phyloP scores from a whole-genome alignment of 92 coral and sea anemone genomes.

The Epizoanthus illoricatus region DNA sequence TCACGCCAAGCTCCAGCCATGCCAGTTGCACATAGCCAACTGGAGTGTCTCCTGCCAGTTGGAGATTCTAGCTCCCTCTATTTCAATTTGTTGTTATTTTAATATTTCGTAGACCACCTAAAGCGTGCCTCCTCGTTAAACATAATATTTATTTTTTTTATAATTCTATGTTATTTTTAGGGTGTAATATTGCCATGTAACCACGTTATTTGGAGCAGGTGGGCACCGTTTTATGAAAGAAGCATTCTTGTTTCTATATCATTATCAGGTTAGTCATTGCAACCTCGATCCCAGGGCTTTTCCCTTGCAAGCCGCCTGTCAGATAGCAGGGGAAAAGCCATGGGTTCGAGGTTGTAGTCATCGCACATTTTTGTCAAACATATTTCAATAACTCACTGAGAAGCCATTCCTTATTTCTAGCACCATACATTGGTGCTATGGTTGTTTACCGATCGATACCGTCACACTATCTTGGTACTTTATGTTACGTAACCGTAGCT shows the following conservation, averaged over 20 bases:
- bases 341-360: not conserved
- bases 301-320: no score
- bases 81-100: no score
- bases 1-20: no score
- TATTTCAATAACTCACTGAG: not conserved
- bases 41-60: no score
- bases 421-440: not conserved
- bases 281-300: no score
- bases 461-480: not conserved
- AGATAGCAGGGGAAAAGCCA: no score
- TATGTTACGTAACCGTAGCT: not conserved
- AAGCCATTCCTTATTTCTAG: no score
- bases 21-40: no score
- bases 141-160: not conserved
- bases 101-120: no score
- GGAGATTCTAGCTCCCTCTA: no score
- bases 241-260: slow-evolving; percentile 8
- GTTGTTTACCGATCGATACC: not conserved
- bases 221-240: slow-evolving; percentile 25
- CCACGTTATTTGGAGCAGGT: slow-evolving; percentile 4
- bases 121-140: no score
- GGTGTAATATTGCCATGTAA: slow-evolving; percentile 16
- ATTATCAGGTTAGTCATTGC: not conserved
- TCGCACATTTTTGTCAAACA: not conserved
- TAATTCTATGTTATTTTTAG: not conserved